phyloP scores from a whole-genome alignment of 1,140 invertebrate species.

The Antheraea pernyi region DNA sequence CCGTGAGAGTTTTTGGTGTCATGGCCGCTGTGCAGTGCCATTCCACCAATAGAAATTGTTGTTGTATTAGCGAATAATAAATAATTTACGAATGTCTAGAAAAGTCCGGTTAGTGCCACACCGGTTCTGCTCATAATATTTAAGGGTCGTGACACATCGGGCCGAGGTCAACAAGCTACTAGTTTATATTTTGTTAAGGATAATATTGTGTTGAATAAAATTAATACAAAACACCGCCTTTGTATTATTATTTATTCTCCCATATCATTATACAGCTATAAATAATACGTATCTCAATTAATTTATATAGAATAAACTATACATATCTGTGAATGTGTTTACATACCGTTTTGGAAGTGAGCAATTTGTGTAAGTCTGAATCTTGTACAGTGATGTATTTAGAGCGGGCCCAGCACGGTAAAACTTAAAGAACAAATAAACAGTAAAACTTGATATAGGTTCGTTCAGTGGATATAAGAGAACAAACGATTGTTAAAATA shows the following conservation, averaged over 20 bases:
- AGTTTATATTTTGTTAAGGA: too few relatives aligned
- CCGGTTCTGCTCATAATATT: not conserved
- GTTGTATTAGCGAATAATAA: conserved; percentile 22
- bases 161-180: too few relatives aligned
- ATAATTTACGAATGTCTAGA: conserved; percentile 5
- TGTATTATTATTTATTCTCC: too few relatives aligned
- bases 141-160: not conserved
- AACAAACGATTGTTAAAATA: too few relatives aligned
- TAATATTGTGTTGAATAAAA: too few relatives aligned
- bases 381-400: too few relatives aligned
- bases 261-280: too few relatives aligned
- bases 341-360: not conserved
- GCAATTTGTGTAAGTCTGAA: not conserved
- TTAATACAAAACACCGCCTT: too few relatives aligned
- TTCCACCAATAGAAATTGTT: conserved; percentile 6
- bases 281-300: too few relatives aligned
- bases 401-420: too few relatives aligned
- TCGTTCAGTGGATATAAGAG: too few relatives aligned
- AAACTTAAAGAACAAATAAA: not conserved
- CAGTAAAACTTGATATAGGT: too few relatives aligned
- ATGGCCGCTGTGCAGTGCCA: not conserved
- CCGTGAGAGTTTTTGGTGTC: not conserved
- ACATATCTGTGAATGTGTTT: not conserved
- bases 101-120: not conserved
- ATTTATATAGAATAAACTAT: not conserved